Conservation (phyloP, 2,797 vertebrate genomes). For the Halcyon badia region DNA sequence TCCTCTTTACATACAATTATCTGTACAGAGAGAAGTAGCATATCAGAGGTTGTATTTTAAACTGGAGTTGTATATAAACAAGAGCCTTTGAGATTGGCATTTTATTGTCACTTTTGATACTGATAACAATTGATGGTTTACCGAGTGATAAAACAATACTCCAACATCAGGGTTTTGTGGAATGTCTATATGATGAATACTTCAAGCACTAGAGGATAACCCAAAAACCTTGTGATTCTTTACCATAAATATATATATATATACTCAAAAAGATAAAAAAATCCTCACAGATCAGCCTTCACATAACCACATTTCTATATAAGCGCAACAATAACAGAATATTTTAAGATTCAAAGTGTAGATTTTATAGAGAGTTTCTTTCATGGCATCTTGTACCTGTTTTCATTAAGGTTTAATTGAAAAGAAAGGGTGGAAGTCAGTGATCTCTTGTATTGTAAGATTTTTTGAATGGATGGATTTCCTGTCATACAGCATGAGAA, state of each 20-base stretch:
- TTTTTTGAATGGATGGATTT: background rate
- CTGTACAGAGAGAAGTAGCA: background rate
- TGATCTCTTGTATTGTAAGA: background rate
- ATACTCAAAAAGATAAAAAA: background rate
- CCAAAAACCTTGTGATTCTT: background rate
- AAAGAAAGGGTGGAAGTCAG: background rate
- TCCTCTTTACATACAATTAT: background rate
- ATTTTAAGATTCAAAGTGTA: background rate
- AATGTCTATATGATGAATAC: background rate
- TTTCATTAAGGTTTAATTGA: background rate
- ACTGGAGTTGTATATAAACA: background rate
- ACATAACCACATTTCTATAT: background rate
- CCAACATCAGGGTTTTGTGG: background rate
- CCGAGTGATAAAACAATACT: background rate
- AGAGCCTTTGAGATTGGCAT: background rate
- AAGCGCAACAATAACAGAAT: background rate
- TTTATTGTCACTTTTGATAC: background rate
- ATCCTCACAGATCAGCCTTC: background rate
- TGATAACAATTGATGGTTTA: background rate
- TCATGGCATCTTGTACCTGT: background rate
- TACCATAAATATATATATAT: background rate
- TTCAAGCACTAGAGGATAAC: background rate
- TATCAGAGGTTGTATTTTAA: background rate
- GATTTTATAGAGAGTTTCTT: background rate
- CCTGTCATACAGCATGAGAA: background rate